Percentiles rank a stretch among this genome's conserved stretches.
Conservation (phyloP, 30 jellyfish, hydroid and myxozoan species). For the Aurelia aurita complex sp. Pacific region DNA sequence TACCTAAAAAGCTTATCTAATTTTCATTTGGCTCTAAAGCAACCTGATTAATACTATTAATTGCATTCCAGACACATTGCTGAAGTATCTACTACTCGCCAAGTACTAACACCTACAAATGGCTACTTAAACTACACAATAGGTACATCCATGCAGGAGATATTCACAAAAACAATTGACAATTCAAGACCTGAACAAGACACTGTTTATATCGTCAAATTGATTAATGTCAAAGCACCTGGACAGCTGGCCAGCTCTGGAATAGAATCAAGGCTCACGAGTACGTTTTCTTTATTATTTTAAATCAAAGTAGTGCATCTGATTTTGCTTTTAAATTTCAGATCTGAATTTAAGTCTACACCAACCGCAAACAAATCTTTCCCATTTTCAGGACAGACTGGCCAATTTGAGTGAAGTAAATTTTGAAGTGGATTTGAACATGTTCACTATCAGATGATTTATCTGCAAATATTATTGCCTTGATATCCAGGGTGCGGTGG, state of each 20-base stretch:
- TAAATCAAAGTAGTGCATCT: no score
- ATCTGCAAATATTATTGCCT: no score
- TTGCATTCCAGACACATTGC: conserved; percentile 45
- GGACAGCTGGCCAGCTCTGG: conserved; percentile 39
- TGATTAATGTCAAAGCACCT: conserved; percentile 62
- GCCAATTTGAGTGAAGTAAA: no score
- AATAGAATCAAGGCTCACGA: conserved; percentile 31
- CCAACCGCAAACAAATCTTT: no score
- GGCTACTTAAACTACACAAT: conserved; percentile 60
- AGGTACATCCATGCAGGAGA: conserved; percentile 24
- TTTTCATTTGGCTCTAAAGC: neutral
- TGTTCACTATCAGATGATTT: no score
- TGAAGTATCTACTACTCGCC: conserved; percentile 15
- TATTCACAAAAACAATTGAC: conserved; percentile 56
- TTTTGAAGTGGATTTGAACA: no score
- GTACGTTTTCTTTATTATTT: conserved; percentile 13
- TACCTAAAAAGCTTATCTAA: neutral
- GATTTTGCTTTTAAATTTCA: no score
- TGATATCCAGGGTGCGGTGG: no score
- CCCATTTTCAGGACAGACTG: no score
- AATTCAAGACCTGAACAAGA: conserved; percentile 69
- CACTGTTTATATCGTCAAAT: conserved; percentile 25
- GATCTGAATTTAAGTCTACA: no score
- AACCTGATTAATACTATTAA: neutral
- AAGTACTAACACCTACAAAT: conserved; percentile 45